These are phyloP conservation scores for Oreochromis grahami DNA, from an alignment of 2,797 vertebrate species.

Conservation along the genomic window DNA sequence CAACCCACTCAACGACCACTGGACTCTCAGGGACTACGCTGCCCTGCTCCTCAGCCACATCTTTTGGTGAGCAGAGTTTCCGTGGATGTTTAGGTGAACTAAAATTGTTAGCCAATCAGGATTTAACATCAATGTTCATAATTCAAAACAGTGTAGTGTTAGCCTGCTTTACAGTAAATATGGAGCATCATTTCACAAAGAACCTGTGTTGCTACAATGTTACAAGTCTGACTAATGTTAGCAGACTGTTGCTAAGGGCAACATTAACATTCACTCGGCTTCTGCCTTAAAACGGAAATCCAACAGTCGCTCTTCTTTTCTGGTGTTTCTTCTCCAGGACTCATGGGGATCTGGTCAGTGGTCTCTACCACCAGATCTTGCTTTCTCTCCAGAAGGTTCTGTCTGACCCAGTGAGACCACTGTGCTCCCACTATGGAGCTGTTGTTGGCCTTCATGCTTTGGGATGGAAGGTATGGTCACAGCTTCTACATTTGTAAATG, in stretches of 20 bases:
- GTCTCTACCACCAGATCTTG: slow-evolving; percentile 92
- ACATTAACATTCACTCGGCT: not conserved
- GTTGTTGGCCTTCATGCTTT: slow-evolving; percentile 92
- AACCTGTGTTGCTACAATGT: not conserved
- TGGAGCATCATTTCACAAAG: not conserved
- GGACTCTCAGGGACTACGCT: slow-evolving; percentile 89
- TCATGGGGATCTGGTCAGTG: slow-evolving; percentile 87
- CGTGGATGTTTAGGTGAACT: accelerated
- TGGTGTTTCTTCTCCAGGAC: slow-evolving; percentile 72
- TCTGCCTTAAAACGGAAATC: not conserved
- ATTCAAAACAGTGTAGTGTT: accelerated
- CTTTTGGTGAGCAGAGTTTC: slow-evolving; percentile 78
- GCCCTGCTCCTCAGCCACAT: slow-evolving; percentile 91
- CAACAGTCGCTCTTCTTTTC: not conserved
- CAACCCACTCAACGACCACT: slow-evolving; percentile 95
- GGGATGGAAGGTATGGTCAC: slow-evolving; percentile 85
- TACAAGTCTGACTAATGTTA: not conserved
- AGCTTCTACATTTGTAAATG: not conserved
- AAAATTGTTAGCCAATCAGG: accelerated
- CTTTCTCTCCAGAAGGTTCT: slow-evolving; percentile 92
- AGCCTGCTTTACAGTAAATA: not conserved
- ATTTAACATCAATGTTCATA: not conserved
- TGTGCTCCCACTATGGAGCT: slow-evolving; percentile 93
- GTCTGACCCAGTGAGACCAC: slow-evolving; percentile 88
- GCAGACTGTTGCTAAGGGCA: not conserved